phyloP scores from a whole-genome alignment of 2,797 vertebrate species.

The Brachymystax lenok region DNA sequence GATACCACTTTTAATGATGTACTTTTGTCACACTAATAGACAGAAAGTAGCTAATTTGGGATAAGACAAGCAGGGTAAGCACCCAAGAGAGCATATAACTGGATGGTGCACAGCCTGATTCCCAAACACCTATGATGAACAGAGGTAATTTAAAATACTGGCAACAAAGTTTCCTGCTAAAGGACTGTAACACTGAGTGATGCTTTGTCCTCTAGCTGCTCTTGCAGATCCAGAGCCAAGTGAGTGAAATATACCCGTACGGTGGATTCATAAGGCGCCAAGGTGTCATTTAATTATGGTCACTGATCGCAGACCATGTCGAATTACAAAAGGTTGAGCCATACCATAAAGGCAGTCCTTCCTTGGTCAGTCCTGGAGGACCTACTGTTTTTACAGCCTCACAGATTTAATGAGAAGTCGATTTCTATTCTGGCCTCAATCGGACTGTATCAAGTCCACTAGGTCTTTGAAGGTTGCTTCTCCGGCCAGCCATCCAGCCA shows the following conservation, averaged over 20 bases:
- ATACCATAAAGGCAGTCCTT: constrained; percentile 33
- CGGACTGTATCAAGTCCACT: not conserved
- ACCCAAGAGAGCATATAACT: constrained; percentile 10
- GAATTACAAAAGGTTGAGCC: constrained; percentile 29
- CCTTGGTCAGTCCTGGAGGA: constrained; percentile 31
- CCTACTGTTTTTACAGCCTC: constrained; percentile 25
- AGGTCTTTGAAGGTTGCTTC: constrained; percentile 9
- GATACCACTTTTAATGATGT: constrained; percentile 6
- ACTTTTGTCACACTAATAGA: constrained; percentile 4
- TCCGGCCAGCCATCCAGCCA: not conserved
- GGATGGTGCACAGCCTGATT: not conserved
- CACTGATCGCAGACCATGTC: constrained; percentile 16
- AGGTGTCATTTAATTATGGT: constrained; percentile 30
- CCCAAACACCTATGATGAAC: not conserved
- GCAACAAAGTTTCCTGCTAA: constrained; percentile 9
- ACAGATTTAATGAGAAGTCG: constrained; percentile 31
- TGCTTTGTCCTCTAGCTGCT: constrained; percentile 10
- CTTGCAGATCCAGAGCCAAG: constrained; percentile 15
- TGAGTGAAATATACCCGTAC: constrained; percentile 11
- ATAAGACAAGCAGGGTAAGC: not conserved
- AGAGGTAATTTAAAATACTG: constrained; percentile 8
- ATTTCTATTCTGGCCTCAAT: constrained; percentile 19
- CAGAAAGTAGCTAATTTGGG: not conserved
- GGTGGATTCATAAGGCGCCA: constrained; percentile 21
- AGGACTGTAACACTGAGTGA: not conserved